These are phyloP conservation scores for Cataglyphis albicans DNA, from an alignment of 2,888 invertebrate genomes.

Conservation along the genomic window DNA sequence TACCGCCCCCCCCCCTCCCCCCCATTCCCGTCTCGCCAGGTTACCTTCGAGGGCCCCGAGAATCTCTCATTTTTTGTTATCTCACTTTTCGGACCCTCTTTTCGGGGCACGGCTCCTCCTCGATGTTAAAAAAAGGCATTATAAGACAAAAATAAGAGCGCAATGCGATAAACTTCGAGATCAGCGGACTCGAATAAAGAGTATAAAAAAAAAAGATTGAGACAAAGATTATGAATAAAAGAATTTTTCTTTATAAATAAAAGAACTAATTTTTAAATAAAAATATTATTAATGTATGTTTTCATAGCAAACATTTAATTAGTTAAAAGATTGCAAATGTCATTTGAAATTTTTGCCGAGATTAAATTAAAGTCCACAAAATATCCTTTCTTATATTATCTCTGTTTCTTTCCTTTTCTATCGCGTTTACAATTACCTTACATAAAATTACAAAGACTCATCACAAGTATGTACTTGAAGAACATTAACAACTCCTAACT, in stretches of 20 bases:
- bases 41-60: slow-evolving; percentile 50
- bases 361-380: slow-evolving; percentile 10
- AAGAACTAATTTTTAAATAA: too few relatives aligned
- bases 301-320: not conserved
- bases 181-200: too few relatives aligned
- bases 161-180: too few relatives aligned
- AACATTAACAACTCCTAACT: slow-evolving; percentile 4
- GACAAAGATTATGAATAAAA: too few relatives aligned
- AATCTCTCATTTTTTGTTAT: slow-evolving; percentile 72
- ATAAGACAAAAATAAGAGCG: too few relatives aligned
- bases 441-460: not conserved
- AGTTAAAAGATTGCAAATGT: not conserved
- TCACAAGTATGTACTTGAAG: not conserved
- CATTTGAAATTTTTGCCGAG: not conserved
- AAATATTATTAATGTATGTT: not conserved
- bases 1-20: slow-evolving; percentile 32
- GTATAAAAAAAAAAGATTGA: too few relatives aligned
- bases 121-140: not conserved
- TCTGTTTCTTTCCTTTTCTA: not conserved
- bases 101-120: slow-evolving; percentile 15
- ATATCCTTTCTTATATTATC: not conserved
- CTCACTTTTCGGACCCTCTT: slow-evolving; percentile 64
- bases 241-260: too few relatives aligned
- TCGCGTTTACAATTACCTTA: not conserved
- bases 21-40: slow-evolving; percentile 38